Percentiles rank a stretch among this genome's conserved stretches.
phyloP scores from a whole-genome alignment of 2,797 vertebrate genomes.

The Enteromius fasciolatus region DNA sequence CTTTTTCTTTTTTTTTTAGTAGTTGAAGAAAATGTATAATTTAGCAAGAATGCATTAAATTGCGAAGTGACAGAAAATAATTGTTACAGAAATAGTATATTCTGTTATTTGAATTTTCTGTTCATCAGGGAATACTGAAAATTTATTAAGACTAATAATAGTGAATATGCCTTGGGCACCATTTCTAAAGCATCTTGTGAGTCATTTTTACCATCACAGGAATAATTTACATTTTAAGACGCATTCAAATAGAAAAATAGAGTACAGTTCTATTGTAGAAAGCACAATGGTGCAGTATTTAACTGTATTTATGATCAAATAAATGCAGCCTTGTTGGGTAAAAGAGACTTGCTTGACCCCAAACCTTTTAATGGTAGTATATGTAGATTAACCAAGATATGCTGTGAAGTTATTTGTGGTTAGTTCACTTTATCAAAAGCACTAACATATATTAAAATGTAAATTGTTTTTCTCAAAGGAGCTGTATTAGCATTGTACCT shows the following conservation, averaged over 20 bases:
- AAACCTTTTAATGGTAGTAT: neutral
- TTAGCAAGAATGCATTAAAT: neutral
- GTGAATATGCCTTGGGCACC: neutral
- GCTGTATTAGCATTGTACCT: neutral
- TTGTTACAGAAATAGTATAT: neutral
- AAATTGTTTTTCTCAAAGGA: neutral
- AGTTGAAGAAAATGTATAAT: neutral
- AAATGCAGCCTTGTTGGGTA: neutral
- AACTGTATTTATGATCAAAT: neutral
- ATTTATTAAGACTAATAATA: neutral
- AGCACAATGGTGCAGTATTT: neutral
- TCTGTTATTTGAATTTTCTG: neutral
- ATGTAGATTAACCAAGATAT: neutral
- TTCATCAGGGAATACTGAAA: neutral
- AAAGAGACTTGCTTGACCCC: neutral
- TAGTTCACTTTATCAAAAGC: neutral
- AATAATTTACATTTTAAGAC: neutral
- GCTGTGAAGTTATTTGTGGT: neutral
- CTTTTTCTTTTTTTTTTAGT: neutral
- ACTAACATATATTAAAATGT: neutral
- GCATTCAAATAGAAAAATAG: neutral
- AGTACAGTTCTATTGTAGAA: neutral
- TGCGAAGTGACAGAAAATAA: neutral
- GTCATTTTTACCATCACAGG: neutral
- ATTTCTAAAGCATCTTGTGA: neutral